Evolutionary conservation across 2,888 invertebrate genomes (phyloP).

Genomic region (Chloroclystis v-ata): DNA sequence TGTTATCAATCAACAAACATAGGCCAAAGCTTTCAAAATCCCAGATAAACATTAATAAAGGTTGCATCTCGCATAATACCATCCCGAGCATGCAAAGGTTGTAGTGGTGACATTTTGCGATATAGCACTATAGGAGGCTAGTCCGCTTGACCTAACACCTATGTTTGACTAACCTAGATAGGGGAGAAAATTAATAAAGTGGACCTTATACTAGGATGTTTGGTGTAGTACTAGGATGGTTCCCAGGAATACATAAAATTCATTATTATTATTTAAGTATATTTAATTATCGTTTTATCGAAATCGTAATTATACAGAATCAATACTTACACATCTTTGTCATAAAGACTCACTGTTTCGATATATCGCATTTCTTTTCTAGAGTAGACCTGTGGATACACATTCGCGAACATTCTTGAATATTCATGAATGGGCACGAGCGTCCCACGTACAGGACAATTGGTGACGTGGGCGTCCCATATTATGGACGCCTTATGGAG

Average conservation of each 20-base stretch:
- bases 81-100: conserved; percentile 20
- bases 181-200: background rate
- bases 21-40: background rate
- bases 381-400: conserved; percentile 2
- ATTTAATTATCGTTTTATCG: too few relatives aligned
- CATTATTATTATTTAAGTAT: too few relatives aligned
- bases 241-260: too few relatives aligned
- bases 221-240: too few relatives aligned
- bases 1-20: too few relatives aligned
- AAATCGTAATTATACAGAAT: too few relatives aligned
- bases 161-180: conserved; percentile 12
- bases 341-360: too few relatives aligned
- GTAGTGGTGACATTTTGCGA: conserved; percentile 18
- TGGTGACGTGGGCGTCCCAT: conserved; percentile 57
- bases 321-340: too few relatives aligned
- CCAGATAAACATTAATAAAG: background rate
- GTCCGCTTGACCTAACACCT: conserved; percentile 19
- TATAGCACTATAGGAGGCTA: conserved; percentile 2
- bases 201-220: too few relatives aligned
- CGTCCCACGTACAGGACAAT: conserved; percentile 51
- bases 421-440: conserved; percentile 22
- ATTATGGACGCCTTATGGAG: conserved; percentile 58
- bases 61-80: conserved; percentile 12
- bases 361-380: too few relatives aligned
- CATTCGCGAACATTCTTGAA: conserved; percentile 16